These are phyloP conservation scores for Tetraneura akinire DNA, from an alignment of 1,140 invertebrate species.

Conservation along the genomic window DNA sequence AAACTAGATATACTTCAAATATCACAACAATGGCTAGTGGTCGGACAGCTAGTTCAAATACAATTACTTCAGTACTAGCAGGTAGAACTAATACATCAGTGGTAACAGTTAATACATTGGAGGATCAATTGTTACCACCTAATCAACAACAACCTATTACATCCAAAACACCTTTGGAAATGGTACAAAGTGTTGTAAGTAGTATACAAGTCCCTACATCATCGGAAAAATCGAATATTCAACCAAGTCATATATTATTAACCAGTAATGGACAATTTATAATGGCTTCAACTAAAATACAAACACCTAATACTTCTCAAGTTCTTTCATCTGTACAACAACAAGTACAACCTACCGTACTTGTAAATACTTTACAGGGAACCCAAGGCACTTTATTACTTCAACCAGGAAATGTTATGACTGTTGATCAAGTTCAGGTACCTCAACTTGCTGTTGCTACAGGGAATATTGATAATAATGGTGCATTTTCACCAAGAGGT, in stretches of 20 bases:
- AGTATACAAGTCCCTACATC: conserved; percentile 64
- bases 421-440: conserved; percentile 69
- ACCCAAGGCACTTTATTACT: conserved; percentile 68
- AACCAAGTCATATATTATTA: conserved; percentile 71
- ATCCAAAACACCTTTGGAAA: conserved; percentile 74
- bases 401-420: conserved; percentile 71
- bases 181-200: conserved; percentile 79
- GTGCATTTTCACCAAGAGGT: conserved; percentile 53
- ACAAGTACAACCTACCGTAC: conserved; percentile 74
- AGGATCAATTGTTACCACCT: conserved; percentile 12
- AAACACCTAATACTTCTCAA: conserved; percentile 64
- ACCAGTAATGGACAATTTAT: conserved; percentile 75
- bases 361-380: conserved; percentile 76
- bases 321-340: conserved; percentile 60
- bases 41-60: conserved; percentile 72
- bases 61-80: conserved; percentile 75
- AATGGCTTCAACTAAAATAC: conserved; percentile 67
- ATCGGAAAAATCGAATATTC: conserved; percentile 54
- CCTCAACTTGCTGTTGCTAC: conserved; percentile 62
- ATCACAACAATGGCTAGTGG: conserved; percentile 77
- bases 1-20: conserved; percentile 52
- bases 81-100: conserved; percentile 74
- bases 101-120: conserved; percentile 66
- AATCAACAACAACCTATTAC: conserved; percentile 47
- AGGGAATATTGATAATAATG: conserved; percentile 57